A percentile compares a stretch with the other conserved stretches of the same genome.
Conservation (phyloP, 1,140 invertebrate species). For the Ceratitis capitata region DNA sequence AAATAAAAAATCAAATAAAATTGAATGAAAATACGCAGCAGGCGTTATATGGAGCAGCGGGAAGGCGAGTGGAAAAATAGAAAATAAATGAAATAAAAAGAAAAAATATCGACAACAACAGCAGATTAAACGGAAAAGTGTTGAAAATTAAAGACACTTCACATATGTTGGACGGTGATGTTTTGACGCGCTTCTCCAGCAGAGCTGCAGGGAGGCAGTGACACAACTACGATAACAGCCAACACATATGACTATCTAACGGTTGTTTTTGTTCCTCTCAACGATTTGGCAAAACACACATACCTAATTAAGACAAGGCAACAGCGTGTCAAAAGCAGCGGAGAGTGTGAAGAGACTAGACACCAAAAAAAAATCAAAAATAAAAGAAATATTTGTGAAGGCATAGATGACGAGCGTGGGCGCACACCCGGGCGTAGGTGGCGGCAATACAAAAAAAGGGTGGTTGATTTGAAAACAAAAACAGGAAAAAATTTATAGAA, state of each 20-base stretch:
- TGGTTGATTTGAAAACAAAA: not conserved
- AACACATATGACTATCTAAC: not conserved
- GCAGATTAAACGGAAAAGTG: not conserved
- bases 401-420: not conserved
- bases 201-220: not conserved
- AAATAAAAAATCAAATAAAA: not conserved
- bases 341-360: not conserved
- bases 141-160: no score
- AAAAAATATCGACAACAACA: not conserved
- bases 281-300: not conserved
- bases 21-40: not conserved
- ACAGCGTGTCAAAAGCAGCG: not conserved
- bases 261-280: not conserved
- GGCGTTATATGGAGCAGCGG: no score
- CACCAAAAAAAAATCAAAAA: not conserved
- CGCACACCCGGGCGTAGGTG: not conserved
- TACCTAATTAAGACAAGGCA: constrained; percentile 2
- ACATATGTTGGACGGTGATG: not conserved
- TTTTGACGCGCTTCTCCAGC: constrained; percentile 3
- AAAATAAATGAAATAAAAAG: not conserved
- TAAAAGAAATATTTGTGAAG: not conserved
- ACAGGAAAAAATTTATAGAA: not conserved
- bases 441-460: not conserved
- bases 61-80: not conserved
- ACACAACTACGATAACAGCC: not conserved